Evolutionary conservation across 2,113 vertebrate species (phyloP).

Genomic region (Thomomys bottae): DNA sequence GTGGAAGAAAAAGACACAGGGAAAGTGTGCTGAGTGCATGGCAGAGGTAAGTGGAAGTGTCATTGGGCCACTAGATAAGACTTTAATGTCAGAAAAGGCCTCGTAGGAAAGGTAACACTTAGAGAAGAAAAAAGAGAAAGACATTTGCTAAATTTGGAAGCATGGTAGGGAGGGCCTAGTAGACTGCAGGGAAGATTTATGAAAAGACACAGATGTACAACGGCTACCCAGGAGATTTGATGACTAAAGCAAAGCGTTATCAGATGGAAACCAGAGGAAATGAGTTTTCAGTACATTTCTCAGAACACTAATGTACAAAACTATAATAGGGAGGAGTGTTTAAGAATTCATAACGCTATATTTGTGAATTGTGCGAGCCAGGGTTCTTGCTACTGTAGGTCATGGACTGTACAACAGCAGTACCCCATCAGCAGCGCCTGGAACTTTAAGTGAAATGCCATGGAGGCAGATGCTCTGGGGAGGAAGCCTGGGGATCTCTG

Average conservation of each 20-base stretch:
- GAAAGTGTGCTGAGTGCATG: not conserved
- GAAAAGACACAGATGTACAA: not conserved
- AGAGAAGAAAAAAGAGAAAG: slow-evolving; percentile 39
- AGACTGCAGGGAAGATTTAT: not conserved
- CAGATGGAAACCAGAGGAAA: slow-evolving; percentile 41
- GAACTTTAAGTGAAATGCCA: not conserved
- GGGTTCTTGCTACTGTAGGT: not conserved
- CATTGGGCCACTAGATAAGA: not conserved
- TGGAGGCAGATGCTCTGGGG: not conserved
- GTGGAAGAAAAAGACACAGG: not conserved
- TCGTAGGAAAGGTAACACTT: not conserved
- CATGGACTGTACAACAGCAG: too few species aligned
- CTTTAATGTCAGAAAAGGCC: not conserved
- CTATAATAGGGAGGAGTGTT: not conserved
- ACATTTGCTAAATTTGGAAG: slow-evolving; percentile 6
- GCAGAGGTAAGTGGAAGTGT: not conserved
- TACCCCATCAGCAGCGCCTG: not conserved
- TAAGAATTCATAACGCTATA: not conserved
- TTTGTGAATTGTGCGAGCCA: not conserved
- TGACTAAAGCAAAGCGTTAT: slow-evolving; percentile 44
- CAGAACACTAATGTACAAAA: slow-evolving; percentile 36
- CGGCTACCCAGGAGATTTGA: not conserved
- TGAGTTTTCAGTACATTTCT: slow-evolving; percentile 44
- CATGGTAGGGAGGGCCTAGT: not conserved
- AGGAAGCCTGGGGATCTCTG: not conserved